Evolutionary conservation across 2,113 vertebrate genomes (phyloP).

Genomic region (Dicrurus megarhynchus): DNA sequence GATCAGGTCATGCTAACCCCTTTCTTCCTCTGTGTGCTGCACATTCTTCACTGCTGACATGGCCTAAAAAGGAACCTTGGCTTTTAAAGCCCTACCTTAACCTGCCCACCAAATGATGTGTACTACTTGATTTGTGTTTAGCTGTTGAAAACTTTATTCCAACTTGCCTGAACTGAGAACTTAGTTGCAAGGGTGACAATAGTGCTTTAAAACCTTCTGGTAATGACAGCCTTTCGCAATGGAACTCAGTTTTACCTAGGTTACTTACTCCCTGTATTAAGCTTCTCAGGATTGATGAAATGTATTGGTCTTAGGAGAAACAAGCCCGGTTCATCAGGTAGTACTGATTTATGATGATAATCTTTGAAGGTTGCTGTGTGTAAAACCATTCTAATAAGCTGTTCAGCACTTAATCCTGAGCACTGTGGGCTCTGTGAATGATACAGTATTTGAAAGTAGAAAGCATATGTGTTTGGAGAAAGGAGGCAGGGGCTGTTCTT

Average conservation of each 20-base stretch:
- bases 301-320: neutral
- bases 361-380: neutral
- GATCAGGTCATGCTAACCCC: conserved; percentile 50
- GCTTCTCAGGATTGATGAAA: neutral
- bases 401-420: neutral
- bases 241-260: neutral
- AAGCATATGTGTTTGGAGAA: neutral
- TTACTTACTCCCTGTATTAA: neutral
- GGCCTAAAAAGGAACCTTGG: conserved; percentile 42
- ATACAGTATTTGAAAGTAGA: neutral
- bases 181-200: neutral
- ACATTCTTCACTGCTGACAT: conserved; percentile 32
- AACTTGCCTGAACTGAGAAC: neutral
- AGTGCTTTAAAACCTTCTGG: neutral
- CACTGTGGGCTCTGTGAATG: neutral
- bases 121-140: neutral
- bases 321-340: neutral
- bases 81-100: conserved; percentile 31
- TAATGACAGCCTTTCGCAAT: neutral
- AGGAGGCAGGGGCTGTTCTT: neutral
- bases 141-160: neutral
- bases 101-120: neutral
- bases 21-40: neutral
- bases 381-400: neutral
- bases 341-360: neutral